Evolutionary conservation across 2,888 invertebrate genomes (phyloP), one percentile per base, ranked within the genome.

Genomic region (Cephus pulcher): DNA sequence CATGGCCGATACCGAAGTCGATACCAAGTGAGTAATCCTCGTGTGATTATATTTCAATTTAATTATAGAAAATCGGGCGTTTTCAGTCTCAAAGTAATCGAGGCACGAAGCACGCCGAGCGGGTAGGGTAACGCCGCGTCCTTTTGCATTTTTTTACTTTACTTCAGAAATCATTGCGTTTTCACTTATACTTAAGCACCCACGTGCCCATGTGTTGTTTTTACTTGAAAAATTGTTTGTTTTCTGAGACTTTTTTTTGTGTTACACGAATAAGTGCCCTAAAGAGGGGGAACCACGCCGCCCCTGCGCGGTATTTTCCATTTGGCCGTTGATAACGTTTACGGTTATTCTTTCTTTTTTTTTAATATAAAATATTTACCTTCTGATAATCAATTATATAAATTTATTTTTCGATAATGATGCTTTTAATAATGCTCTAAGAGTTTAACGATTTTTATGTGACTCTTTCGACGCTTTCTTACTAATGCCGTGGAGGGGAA

Each of bases 1-100:
- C 92, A 95, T 95, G 95, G 95, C 95, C 92, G 95, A 95, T 92
- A 92, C 92, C 82, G 92, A 88, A 82, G 93, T 93, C 83, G 94
- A 94, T 90, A 93, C 93, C 91, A 94, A 94, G 95, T 95, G 93
- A 95, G 95, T 95, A 89, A 82, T 84, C 86, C 4, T 34, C 32
- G 30, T 71, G 71, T 71, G 71, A 33, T 82, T 82, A 77, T 79
- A 30, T 76, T 85, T 82, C 75, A 68, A 76, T 56, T 56, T 56
- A 56, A 56, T 23, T 56, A 77, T 56, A 34, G 75, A 56, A 35
- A 33, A 77, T 32, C 35, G 73, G 68, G 34, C 75, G 76, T 71
- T 68, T 34, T 75, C 74, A 12, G 69, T 12, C 69, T 78, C 75
- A 75, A 75, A 40, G 74, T 69, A 56, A 37, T 40, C 33, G 69